Base-by-base conservation (phyloP, 2,888 invertebrate species). In the Dugesia japonica region DNA sequence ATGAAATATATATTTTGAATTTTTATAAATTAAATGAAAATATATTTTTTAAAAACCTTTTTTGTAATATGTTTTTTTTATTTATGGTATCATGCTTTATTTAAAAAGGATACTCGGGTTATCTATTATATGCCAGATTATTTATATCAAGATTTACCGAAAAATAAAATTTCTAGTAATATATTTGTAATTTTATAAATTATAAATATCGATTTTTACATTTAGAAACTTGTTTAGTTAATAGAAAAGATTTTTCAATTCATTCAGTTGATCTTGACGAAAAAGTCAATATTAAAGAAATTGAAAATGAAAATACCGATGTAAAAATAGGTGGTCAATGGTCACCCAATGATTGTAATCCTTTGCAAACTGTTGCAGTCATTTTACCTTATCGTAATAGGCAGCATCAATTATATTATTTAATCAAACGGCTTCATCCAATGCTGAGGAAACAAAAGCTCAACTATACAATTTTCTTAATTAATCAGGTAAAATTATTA, bases 401-500 rank as follows among this genome's bases (percentile, higher is more conserved):
- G 23, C 76, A 77, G 71, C 79, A 80, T 38, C 82, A 82, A 74
- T 79, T 83, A 4, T 79, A 79, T 76, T 78, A 80, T 27, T 76
- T 82, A 42, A 79, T 82, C 28, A 79, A 80, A 33, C 77, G 83
- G 20, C 79, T 83, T 7, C 82, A 82, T 72, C 81, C 81, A 13
- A 81, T 83, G 82, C 79, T 83, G 42, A 76, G 78, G 71, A 79
- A 76, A 71, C 83, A 83, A 78, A 79, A 79, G 74, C 78, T 81
- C 4, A 77, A 80, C 33, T 83, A 82, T 75, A 79, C 79, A 72
- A 81, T 83, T 71, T 82, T 83, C 79, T 79, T 83, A 0, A 78
- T 83, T 38, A 82, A 82, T 79, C 83, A 83, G 81, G 82, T 82
- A n/a, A n/a, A n/a, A n/a, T n/a, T n/a, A n/a, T n/a, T n/a, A n/a